Percentiles rank a stretch among this genome's conserved stretches.
Conservation (phyloP, 2,113 vertebrate genomes). For the Stictonetta naevosa region DNA sequence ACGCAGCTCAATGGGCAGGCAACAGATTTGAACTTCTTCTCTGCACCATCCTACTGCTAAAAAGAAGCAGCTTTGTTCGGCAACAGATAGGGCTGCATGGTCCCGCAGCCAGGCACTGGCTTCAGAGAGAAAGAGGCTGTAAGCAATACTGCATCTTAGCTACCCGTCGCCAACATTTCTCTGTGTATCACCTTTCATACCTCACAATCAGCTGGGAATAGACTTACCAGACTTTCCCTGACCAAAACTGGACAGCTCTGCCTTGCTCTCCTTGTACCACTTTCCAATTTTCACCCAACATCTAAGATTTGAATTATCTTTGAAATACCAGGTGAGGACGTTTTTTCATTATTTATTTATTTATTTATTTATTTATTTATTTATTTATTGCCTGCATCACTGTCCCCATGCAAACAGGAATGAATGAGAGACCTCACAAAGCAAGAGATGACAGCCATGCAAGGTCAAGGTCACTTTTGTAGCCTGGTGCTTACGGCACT, state of each 20-base stretch:
- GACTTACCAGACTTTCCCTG: neutral
- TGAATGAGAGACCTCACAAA: neutral
- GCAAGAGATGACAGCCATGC: neutral
- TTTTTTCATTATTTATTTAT: neutral
- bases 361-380: neutral
- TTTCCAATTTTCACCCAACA: neutral
- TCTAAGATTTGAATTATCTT: neutral
- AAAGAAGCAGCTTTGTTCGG: neutral
- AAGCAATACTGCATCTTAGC: neutral
- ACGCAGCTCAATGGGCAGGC: neutral
- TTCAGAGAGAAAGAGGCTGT: neutral
- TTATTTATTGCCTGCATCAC: neutral
- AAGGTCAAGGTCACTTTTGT: neutral
- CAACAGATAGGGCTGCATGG: accelerated
- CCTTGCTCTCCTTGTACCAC: neutral
- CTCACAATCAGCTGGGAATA: neutral
- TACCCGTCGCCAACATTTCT: neutral
- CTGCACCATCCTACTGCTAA: neutral
- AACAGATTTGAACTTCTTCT: neutral
- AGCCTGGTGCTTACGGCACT: neutral
- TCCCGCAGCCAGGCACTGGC: neutral
- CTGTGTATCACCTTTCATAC: neutral
- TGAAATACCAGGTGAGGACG: neutral
- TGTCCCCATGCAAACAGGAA: neutral
- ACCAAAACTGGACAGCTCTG: neutral